A percentile compares a stretch with the other conserved stretches of the same genome.
These are phyloP conservation scores for Gobio occitaniae DNA, from an alignment of 2,797 vertebrate species.

Conservation along the genomic window DNA sequence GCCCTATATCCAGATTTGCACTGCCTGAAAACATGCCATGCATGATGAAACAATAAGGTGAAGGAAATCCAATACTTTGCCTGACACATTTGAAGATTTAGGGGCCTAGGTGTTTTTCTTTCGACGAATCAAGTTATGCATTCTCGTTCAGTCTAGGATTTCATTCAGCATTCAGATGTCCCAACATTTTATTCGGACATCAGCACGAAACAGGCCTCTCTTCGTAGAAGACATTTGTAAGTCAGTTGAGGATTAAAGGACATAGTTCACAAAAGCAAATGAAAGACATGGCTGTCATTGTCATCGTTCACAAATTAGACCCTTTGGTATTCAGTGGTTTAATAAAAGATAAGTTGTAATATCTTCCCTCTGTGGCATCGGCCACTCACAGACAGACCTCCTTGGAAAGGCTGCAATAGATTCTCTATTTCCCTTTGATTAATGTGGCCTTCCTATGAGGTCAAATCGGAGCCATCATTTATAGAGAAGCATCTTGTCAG, in stretches of 20 bases:
- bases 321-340: conserved; percentile 39
- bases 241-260: conserved; percentile 6
- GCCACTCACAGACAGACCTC: conserved; percentile 32
- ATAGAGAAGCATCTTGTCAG: conserved; percentile 58
- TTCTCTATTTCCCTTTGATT: conserved; percentile 57
- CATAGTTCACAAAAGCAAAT: not conserved
- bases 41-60: conserved; percentile 52
- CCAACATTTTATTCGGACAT: not conserved
- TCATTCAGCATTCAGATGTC: conserved; percentile 7
- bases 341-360: conserved; percentile 60
- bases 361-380: conserved; percentile 48
- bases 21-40: conserved; percentile 34
- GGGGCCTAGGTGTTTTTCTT: conserved; percentile 28
- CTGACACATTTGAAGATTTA: conserved; percentile 46
- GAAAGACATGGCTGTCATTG: conserved; percentile 19
- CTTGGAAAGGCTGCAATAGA: conserved; percentile 37
- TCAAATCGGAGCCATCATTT: conserved; percentile 57
- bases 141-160: conserved; percentile 40
- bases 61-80: conserved; percentile 49
- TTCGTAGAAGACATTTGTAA: conserved; percentile 22
- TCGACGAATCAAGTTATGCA: conserved; percentile 23
- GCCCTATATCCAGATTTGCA: conserved; percentile 29
- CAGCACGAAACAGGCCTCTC: not conserved
- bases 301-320: not conserved
- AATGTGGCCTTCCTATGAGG: conserved; percentile 58